Conservation (phyloP, 1,140 invertebrate genomes). For the Dinoponera quadriceps region DNA sequence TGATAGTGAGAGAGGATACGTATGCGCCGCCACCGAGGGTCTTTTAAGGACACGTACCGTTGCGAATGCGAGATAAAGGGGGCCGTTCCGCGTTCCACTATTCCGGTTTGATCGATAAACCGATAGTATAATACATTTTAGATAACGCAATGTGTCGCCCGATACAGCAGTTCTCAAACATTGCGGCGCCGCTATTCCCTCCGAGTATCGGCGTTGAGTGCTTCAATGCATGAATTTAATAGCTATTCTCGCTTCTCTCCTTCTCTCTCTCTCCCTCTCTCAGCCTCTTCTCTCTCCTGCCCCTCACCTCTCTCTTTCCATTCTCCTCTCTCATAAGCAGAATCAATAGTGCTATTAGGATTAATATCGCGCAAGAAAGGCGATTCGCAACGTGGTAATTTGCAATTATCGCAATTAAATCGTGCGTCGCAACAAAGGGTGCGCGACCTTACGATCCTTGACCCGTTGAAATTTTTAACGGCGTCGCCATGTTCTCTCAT, state of each 20-base stretch:
- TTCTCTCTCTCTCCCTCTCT: slow-evolving; percentile 20
- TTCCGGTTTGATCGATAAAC: slow-evolving; percentile 54
- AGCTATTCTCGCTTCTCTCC: neutral
- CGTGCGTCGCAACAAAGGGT: too few species aligned
- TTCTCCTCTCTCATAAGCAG: slow-evolving; percentile 33
- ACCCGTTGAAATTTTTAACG: too few species aligned
- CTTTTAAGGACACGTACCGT: slow-evolving; percentile 57
- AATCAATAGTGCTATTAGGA: slow-evolving; percentile 59
- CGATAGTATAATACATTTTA: slow-evolving; percentile 60
- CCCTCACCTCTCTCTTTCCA: slow-evolving; percentile 29
- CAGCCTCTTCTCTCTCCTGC: slow-evolving; percentile 35
- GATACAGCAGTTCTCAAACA: slow-evolving; percentile 60
- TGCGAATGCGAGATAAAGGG: slow-evolving; percentile 51
- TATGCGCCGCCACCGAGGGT: slow-evolving; percentile 22
- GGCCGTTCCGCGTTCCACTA: neutral
- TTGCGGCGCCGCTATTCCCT: slow-evolving; percentile 22
- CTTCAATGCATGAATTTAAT: slow-evolving; percentile 55
- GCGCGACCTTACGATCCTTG: too few species aligned
- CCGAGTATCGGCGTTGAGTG: slow-evolving; percentile 53
- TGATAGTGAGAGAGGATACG: slow-evolving; percentile 38
- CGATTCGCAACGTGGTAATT: neutral
- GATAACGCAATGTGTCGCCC: slow-evolving; percentile 57
- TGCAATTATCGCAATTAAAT: too few species aligned
- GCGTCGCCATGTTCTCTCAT: too few species aligned
- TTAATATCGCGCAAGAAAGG: neutral